These are phyloP conservation scores for Falco berigora DNA, from an alignment of 2,797 vertebrate genomes.

Conservation along the genomic window DNA sequence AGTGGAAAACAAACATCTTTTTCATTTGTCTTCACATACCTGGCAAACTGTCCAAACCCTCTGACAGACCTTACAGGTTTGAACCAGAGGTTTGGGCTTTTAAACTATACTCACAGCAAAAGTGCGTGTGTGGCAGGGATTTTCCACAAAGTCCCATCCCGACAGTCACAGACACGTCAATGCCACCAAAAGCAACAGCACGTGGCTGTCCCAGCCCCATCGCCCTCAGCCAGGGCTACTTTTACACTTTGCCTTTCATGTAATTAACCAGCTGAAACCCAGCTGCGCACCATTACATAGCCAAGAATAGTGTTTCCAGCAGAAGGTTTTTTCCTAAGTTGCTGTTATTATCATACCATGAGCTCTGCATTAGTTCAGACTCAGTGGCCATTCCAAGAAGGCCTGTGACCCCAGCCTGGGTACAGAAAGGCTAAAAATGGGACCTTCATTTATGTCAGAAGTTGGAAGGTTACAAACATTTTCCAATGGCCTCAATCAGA, in stretches of 20 bases:
- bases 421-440: not conserved
- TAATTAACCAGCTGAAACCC: not conserved
- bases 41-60: not conserved
- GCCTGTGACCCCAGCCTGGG: not conserved
- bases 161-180: rapidly evolving
- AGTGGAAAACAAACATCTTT: not conserved
- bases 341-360: not conserved
- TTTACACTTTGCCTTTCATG: not conserved
- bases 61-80: not conserved
- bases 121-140: not conserved
- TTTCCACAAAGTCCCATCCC: not conserved
- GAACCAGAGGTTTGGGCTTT: not conserved
- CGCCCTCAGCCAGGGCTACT: not conserved
- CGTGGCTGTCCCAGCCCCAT: not conserved
- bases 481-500: not conserved
- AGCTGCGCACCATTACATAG: rapidly evolving
- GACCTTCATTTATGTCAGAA: not conserved
- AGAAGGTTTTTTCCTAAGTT: not conserved
- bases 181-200: not conserved
- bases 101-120: not conserved
- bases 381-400: not conserved
- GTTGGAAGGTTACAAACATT: not conserved
- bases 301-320: not conserved
- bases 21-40: not conserved
- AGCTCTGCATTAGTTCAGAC: not conserved